These are phyloP conservation scores for Pantala flavescens DNA, from an alignment of 1,140 invertebrate species.

Conservation along the genomic window DNA sequence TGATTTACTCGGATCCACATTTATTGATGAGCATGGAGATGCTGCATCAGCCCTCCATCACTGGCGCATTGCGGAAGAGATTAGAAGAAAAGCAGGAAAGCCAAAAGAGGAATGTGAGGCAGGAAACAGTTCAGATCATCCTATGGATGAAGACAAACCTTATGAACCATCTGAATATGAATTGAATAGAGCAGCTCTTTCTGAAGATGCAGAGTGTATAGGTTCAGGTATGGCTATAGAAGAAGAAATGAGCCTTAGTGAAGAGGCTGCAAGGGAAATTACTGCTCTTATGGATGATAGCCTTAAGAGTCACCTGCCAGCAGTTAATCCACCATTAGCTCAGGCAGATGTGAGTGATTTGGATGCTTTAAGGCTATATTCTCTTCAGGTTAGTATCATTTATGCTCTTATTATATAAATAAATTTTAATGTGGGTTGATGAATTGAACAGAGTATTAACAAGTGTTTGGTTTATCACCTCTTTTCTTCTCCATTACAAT, in stretches of 20 bases:
- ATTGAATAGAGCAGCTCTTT: neutral
- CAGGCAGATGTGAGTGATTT: neutral
- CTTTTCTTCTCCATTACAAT: no score
- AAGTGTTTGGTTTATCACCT: no score
- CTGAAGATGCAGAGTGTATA: neutral
- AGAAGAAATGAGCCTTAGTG: neutral
- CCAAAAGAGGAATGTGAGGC: slow-evolving; percentile 42
- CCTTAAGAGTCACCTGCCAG: neutral
- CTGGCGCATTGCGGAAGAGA: slow-evolving; percentile 27
- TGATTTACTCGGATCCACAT: slow-evolving; percentile 74
- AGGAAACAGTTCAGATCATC: neutral
- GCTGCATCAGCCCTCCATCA: slow-evolving; percentile 27
- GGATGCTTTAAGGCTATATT: neutral
- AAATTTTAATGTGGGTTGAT: no score
- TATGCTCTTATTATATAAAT: no score
- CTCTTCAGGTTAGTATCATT: neutral
- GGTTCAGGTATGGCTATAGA: neutral
- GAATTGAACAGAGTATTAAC: no score
- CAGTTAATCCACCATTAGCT: neutral
- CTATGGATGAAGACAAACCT: neutral
- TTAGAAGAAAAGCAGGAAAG: slow-evolving; percentile 31
- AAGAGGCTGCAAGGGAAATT: neutral
- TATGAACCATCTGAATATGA: neutral
- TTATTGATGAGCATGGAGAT: slow-evolving; percentile 72
- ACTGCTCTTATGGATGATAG: neutral